phyloP scores from a whole-genome alignment of 2,797 vertebrate species.

The Sebastes dallii region DNA sequence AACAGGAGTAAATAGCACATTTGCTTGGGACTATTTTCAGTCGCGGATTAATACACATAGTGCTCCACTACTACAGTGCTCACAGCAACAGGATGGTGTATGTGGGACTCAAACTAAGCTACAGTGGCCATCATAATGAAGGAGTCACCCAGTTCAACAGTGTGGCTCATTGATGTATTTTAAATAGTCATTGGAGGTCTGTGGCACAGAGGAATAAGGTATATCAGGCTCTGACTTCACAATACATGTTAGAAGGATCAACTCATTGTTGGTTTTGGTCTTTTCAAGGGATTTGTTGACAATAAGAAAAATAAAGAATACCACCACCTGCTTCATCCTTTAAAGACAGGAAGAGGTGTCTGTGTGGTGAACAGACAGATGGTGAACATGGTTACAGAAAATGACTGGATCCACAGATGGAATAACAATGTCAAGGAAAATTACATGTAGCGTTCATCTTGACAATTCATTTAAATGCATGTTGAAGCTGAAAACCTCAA shows the following conservation, averaged over 20 bases:
- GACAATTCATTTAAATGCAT: conserved; percentile 14
- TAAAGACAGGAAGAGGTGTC: not conserved
- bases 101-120: not conserved
- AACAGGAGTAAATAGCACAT: not conserved
- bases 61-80: not conserved
- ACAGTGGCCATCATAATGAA: too few relatives aligned
- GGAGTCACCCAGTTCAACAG: not conserved
- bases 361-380: conserved; percentile 19
- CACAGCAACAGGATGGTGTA: not conserved
- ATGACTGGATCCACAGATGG: conserved; percentile 8
- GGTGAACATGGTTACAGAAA: conserved; percentile 1
- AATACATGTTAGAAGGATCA: not conserved
- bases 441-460: conserved; percentile 9
- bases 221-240: not conserved
- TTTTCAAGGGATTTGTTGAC: not conserved
- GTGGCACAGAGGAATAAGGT: not conserved
- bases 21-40: not conserved
- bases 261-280: not conserved
- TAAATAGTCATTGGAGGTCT: not conserved
- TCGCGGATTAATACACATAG: not conserved
- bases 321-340: not conserved
- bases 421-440: conserved; percentile 36
- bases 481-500: conserved; percentile 23
- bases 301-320: not conserved
- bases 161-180: not conserved